These are phyloP conservation scores for Lepidiolamprologus cunningtoni DNA, from an alignment of 2,113 vertebrate species.

Conservation along the genomic window DNA sequence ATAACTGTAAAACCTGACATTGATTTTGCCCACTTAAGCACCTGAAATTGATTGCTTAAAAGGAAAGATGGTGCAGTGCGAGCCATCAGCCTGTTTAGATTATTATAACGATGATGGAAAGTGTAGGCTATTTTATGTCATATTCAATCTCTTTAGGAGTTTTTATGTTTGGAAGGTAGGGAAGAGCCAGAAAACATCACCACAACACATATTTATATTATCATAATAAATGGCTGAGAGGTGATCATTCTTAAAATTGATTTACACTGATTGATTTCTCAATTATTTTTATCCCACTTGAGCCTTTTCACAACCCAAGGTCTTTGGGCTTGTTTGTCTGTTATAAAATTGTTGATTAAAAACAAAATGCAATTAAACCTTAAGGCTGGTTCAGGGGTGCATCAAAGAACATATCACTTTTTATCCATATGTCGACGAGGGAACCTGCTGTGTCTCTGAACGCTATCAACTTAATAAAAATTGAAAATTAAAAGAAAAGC, in stretches of 20 bases:
- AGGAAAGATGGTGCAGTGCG: background rate
- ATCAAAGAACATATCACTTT: background rate
- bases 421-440: background rate
- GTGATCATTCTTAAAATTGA: background rate
- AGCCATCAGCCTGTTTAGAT: background rate
- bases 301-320: background rate
- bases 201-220: background rate
- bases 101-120: background rate
- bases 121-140: background rate
- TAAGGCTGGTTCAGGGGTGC: background rate
- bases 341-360: constrained; percentile 21
- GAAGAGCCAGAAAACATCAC: background rate
- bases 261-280: constrained; percentile 34
- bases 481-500: background rate
- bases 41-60: background rate
- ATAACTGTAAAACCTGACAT: background rate
- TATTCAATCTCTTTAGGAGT: background rate
- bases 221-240: constrained; percentile 2
- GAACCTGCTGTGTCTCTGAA: background rate
- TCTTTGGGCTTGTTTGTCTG: background rate
- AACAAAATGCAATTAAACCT: background rate
- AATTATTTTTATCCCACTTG: background rate
- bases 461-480: background rate
- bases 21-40: background rate
- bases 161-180: background rate